These are phyloP conservation scores for Sclerurus mexicanus DNA, from an alignment of 2,113 vertebrate genomes.

Conservation along the genomic window DNA sequence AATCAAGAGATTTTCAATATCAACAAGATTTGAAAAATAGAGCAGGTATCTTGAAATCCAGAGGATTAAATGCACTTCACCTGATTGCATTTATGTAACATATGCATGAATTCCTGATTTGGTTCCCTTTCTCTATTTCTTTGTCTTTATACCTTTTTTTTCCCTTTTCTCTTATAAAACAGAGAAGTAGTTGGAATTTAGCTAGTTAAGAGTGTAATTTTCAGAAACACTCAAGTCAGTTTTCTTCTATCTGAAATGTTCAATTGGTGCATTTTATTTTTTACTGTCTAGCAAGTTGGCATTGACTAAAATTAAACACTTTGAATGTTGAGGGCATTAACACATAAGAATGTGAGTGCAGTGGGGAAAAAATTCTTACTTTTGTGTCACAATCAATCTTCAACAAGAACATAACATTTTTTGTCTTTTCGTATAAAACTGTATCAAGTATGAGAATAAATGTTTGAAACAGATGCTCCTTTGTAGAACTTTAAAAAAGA, in stretches of 20 bases:
- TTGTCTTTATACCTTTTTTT: neutral
- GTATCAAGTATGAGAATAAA: neutral
- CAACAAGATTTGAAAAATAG: slow-evolving; percentile 2
- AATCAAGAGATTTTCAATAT: neutral
- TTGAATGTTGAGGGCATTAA: neutral
- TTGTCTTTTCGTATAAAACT: neutral
- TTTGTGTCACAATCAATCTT: neutral
- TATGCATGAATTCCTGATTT: neutral
- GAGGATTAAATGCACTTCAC: slow-evolving; percentile 8
- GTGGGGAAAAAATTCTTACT: neutral
- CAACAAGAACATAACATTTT: neutral
- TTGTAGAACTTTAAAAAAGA: neutral
- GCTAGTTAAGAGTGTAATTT: neutral
- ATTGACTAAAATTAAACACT: neutral
- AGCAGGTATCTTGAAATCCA: slow-evolving; percentile 18
- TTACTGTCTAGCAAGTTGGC: neutral
- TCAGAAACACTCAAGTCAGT: neutral
- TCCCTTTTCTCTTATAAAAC: neutral
- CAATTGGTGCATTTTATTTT: neutral
- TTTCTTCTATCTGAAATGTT: neutral
- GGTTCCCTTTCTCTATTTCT: neutral
- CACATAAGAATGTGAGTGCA: neutral
- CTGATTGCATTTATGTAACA: slow-evolving; percentile 43
- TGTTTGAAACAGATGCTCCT: neutral
- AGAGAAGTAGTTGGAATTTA: neutral